Evolutionary conservation across 2,113 vertebrate species (phyloP), one percentile per base, ranked within the genome.

Genomic region (Propithecus coquereli): DNA sequence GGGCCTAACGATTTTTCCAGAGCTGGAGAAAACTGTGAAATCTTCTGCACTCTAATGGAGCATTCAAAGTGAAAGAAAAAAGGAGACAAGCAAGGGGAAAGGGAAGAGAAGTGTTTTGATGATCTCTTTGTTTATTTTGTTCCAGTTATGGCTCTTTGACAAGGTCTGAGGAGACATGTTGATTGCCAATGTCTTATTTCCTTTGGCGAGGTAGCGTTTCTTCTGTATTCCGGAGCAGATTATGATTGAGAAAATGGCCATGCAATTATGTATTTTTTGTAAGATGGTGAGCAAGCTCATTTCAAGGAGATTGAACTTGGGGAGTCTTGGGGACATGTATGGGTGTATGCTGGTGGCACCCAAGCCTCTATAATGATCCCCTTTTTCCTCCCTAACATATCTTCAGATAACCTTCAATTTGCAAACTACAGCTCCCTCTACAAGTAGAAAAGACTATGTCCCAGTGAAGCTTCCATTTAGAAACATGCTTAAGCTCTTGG

Each of bases 1-100:
- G 98, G 59, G 1, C 95, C 98, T 98, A 98, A 97, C 96, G 98
- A 98, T 99, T 98, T 98, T 99, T 99, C 98, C 98, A 99, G 98
- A 96, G 87, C 87, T 98, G 97, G 96, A 98, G 96, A 98, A 98
- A 98, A 98, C 97, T 98, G 97, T 98, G 98, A 98, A 98, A 98
- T 98, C 94, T 98, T 98, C 98, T 98, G 91, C 98, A 96, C 87
- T 83, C 54, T 96, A 98, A 98, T 98, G 97, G 97, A 97, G 85
- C 70, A 98, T 96, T 90, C n/a, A 95, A 76, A 1, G 87, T 71
- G 25, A 76, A 86, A 86, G 90, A 73, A 87, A 76, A 86, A 45
- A 73, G 34, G 2, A 83, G 84, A 57, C 25, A 22, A 94, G 50
- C 1, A 6, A 90, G 18, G 91, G 34, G 90, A 98, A 95, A 66